Evolutionary conservation across 2,797 vertebrate genomes (phyloP).

Genomic region (Acanthurus lineatus): DNA sequence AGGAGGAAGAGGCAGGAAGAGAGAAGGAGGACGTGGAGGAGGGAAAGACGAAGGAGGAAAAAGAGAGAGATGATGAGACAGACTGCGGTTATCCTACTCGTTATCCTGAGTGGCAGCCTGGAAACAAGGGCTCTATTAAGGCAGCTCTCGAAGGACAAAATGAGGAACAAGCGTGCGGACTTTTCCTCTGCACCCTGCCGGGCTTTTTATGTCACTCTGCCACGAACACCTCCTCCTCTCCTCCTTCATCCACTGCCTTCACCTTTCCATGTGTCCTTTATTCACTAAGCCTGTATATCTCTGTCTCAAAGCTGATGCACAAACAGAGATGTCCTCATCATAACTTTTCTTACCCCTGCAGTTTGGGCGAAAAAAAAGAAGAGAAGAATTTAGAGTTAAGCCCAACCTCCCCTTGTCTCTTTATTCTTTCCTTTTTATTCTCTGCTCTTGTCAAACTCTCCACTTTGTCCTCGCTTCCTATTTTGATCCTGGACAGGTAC

Average conservation of each 20-base stretch:
- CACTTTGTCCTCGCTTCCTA: conserved; percentile 15
- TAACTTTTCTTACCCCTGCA: conserved; percentile 45
- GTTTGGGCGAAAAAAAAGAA: conserved; percentile 37
- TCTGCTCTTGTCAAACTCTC: conserved; percentile 29
- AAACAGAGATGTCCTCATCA: conserved; percentile 38
- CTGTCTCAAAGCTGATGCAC: conserved; percentile 40
- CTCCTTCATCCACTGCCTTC: conserved; percentile 39
- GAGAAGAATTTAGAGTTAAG: conserved; percentile 48
- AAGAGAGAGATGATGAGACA: conserved; percentile 32
- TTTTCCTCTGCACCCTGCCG: conserved; percentile 48
- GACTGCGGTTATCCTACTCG: conserved; percentile 70
- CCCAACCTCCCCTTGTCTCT: conserved; percentile 20
- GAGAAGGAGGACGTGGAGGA: conserved; percentile 6
- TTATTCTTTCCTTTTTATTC: conserved; percentile 8
- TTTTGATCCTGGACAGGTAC: conserved; percentile 41
- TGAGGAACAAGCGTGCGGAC: conserved; percentile 35
- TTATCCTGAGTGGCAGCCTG: conserved; percentile 81
- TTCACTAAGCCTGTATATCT: conserved; percentile 4
- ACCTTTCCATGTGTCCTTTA: conserved; percentile 29
- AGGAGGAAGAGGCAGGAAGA: conserved; percentile 3
- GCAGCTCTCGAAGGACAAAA: conserved; percentile 68
- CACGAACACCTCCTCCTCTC: conserved; percentile 23
- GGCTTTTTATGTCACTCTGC: conserved; percentile 65
- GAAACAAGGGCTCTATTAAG: conserved; percentile 80
- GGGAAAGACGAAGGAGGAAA: conserved; percentile 29